Base-by-base conservation (phyloP, 2,888 invertebrate genomes). In the Epistrophe grossulariae region DNA sequence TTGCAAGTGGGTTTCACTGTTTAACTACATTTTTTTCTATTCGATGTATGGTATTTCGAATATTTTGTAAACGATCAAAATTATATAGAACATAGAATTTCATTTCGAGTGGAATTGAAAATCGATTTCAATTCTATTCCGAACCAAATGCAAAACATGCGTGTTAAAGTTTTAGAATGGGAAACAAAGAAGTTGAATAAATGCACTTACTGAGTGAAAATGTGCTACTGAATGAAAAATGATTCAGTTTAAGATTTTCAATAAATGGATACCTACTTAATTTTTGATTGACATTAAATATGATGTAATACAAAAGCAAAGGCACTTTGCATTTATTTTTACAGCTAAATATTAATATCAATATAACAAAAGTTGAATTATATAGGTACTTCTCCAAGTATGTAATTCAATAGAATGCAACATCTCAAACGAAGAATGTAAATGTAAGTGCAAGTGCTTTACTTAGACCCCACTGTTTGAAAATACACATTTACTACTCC, bases 401-500 rank as follows among this genome's bases (percentile, higher is more conserved):
- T 31, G 7, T 19, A 19, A 9, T 55, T 31, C 7, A 55, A 13
- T 13, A 40, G 8, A 40, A 11, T 40, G 11, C 7, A 55, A 31
- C 1, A 31, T n/a, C 55, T 28, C 31, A n/a, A 28, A 9, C n/a
- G 0, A 31, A 55, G n/a, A 0, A 11, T 55, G 55, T n/a, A 28
- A 55, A 28, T 24, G n/a, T n/a, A n/a, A n/a, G n/a, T n/a, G n/a
- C n/a, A n/a, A n/a, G 24, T 19, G 5, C 13, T 28, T 17, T 7
- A n/a, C 5, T 11, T 13, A 59, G 17, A 38, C 35, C 17, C 7
- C 35, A 59, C 35, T 38, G 59, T 59, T 9, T 4, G 1, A 59
- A 35, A 59, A 35, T 59, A 59, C 35, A 59, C 59, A 38, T 59
- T 59, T 38, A 38, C 59, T 59, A 38, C 59, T 59, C 17, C 35